Evolutionary conservation across 1,140 invertebrate genomes (phyloP), one percentile per base, ranked within the genome.

Genomic region (Rhyacophila brunnea): DNA sequence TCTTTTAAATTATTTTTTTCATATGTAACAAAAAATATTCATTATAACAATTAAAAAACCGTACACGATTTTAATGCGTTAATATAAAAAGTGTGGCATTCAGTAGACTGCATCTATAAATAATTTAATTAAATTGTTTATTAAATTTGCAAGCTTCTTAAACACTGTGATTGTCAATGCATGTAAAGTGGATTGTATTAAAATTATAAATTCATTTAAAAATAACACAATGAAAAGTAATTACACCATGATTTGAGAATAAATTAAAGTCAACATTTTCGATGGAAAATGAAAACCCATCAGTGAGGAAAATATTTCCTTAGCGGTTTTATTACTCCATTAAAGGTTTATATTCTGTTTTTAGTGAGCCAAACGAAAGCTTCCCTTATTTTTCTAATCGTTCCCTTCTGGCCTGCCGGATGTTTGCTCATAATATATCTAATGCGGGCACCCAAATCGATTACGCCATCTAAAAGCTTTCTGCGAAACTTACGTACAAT

Each of bases 401-500:
- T 19, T 38, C 42, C 15, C 45, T 34, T 47, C 46, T 46, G 28
- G 23, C 36, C 46, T 34, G 44, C 28, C 51, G 52, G 51, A 60
- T 52, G 58, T 54, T 50, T 50, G 52, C 43, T 47, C 58, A 60
- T 55, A 60, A 55, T 52, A 55, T 54, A 44, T 28, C 48, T 60
- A 60, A 60, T 60, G 58, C 52, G 48, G 52, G 44, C 36, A 46
- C 47, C 53, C 50, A 48, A 61, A 61, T 61, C 59, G 51, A 61
- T 61, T 61, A 61, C 38, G 54, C 36, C 48, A 45, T 43, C 59
- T 51, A 51, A 56, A 55, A 61, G 59, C 59, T 61, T 61, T 55
- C 44, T 40, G 47, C 47, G 34, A 50, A 56, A 51, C 15, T 28
- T 18, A 44, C 42, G 48, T 45, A 14, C 43, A 18, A 42, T 38